Percentiles rank a stretch among this genome's conserved stretches.
Evolutionary conservation across 1,140 invertebrate genomes (phyloP).

Genomic region (Lanistes nyassanus): DNA sequence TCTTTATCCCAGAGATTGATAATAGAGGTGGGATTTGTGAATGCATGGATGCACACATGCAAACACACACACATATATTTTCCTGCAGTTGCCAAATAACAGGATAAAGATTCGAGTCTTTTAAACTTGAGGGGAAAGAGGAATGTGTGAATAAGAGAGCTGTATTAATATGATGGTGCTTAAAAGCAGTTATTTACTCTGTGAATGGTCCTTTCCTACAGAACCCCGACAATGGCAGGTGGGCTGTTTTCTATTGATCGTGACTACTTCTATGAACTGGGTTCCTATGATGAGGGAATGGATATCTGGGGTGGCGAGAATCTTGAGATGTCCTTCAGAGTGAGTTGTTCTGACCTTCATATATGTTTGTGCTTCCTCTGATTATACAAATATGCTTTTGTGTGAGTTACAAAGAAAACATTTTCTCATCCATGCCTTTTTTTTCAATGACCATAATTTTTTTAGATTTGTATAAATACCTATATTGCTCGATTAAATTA

Average conservation of each 20-base stretch:
- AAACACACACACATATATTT: not conserved
- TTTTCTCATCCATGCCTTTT: not conserved
- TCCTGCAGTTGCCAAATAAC: too few species aligned
- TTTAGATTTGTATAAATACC: not conserved
- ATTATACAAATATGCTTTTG: too few species aligned
- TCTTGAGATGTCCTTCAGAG: slow-evolving; percentile 98
- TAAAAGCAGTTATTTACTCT: not conserved
- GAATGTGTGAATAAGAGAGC: too few species aligned
- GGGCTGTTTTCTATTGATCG: slow-evolving; percentile 96
- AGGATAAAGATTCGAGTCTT: too few species aligned
- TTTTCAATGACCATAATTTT: not conserved
- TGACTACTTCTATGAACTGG: slow-evolving; percentile 90
- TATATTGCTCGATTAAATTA: too few species aligned
- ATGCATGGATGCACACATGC: not conserved
- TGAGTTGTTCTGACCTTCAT: slow-evolving; percentile 69
- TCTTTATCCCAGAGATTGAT: too few species aligned
- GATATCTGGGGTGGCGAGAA: slow-evolving; percentile 99
- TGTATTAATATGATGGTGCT: not conserved
- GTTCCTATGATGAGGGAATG: slow-evolving; percentile 98
- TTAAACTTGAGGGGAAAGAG: too few species aligned
- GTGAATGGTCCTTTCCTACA: slow-evolving; percentile 43
- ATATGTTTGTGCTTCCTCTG: too few species aligned
- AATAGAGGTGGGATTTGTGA: too few species aligned
- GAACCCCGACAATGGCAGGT: slow-evolving; percentile 98
- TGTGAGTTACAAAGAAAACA: not conserved